Percentiles rank a stretch among this genome's conserved stretches.
phyloP scores from a whole-genome alignment of 2,797 vertebrate species.

The Anas georgica region DNA sequence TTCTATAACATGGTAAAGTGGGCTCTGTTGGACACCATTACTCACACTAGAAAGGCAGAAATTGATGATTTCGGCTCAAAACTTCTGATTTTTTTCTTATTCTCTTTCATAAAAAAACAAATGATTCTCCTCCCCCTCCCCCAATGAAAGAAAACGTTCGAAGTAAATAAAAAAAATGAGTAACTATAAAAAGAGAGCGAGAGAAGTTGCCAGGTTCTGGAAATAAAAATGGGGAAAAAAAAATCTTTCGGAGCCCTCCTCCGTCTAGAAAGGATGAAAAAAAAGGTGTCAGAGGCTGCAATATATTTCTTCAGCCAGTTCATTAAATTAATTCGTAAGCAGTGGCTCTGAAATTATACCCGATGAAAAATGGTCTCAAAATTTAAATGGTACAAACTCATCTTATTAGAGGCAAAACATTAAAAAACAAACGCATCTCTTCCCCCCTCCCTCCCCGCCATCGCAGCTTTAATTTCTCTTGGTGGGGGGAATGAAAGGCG shows the following conservation, averaged over 20 bases:
- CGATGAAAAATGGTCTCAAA: conserved; percentile 99
- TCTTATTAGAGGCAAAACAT: conserved; percentile 99
- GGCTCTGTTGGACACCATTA: conserved; percentile 66
- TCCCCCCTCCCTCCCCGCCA: conserved; percentile 81
- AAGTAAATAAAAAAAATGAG: conserved; percentile 73
- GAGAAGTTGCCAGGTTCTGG: conserved; percentile 66
- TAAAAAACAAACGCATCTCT: conserved; percentile 97
- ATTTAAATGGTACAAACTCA: conserved; percentile 99
- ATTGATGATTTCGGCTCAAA: conserved; percentile 63
- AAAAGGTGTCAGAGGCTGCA: conserved; percentile 83
- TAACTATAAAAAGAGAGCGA: conserved; percentile 43
- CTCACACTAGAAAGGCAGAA: conserved; percentile 67
- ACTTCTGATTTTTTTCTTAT: conserved; percentile 31
- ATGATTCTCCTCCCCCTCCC: not conserved
- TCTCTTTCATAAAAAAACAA: conserved; percentile 4
- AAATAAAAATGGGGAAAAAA: conserved; percentile 11
- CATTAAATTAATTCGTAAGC: conserved; percentile 99
- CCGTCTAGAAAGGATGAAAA: conserved; percentile 60
- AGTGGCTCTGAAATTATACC: conserved; percentile 95
- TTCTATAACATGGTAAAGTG: conserved; percentile 52
- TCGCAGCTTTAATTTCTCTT: conserved; percentile 84
- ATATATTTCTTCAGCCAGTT: conserved; percentile 96
- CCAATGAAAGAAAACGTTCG: conserved; percentile 45
- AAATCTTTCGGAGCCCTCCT: conserved; percentile 64
- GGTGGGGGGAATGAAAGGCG: conserved; percentile 87